Conservation (phyloP, 2,797 vertebrate genomes). For the Falco concolor region DNA sequence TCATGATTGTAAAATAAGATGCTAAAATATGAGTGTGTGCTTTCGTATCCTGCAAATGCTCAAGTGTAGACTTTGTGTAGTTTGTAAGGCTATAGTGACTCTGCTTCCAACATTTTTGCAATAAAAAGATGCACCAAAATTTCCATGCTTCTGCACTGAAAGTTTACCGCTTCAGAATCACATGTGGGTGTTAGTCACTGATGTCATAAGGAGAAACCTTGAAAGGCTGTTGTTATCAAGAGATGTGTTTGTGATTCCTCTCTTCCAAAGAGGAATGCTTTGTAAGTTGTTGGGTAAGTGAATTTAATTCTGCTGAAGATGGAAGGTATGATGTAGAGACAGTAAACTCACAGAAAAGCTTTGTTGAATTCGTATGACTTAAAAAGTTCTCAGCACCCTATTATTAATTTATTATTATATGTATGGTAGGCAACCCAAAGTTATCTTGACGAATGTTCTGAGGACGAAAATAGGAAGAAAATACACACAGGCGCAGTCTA, state of each 20-base stretch:
- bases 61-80: not conserved
- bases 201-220: not conserved
- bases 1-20: not conserved
- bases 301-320: not conserved
- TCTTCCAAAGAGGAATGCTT: not conserved
- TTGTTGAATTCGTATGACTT: conserved; percentile 4
- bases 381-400: conserved; percentile 38
- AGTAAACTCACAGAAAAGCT: not conserved
- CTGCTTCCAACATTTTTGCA: not conserved
- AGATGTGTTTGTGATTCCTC: not conserved
- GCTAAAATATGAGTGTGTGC: not conserved
- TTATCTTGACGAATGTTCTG: conserved; percentile 80
- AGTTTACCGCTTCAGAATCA: not conserved
- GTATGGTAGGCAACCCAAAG: conserved; percentile 79
- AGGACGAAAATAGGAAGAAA: conserved; percentile 78
- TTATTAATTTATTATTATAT: conserved; percentile 72
- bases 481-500: conserved; percentile 62
- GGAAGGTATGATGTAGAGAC: not conserved
- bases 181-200: not conserved
- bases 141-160: not conserved
- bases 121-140: not conserved
- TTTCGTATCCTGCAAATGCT: not conserved
- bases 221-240: not conserved
- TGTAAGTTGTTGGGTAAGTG: not conserved
- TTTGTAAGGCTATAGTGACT: not conserved